Evolutionary conservation across 1,140 invertebrate genomes (phyloP), one percentile per base, ranked within the genome.

Genomic region (Zaprionus ghesquierei): DNA sequence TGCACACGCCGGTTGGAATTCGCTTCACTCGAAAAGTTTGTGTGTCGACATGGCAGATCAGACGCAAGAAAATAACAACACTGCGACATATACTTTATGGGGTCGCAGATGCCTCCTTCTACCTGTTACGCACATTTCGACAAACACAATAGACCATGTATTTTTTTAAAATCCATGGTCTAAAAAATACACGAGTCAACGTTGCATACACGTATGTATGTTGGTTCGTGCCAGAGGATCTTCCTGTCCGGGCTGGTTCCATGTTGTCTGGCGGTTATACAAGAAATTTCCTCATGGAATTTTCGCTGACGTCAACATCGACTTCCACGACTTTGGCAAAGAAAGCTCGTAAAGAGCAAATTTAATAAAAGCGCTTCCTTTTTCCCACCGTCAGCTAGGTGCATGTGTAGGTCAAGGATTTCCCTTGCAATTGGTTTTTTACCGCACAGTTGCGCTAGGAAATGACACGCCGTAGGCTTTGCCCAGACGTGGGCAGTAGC

Each of bases 161-260:
- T n/a, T n/a, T n/a, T n/a, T n/a, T n/a, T n/a, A n/a, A n/a, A n/a
- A n/a, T n/a, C n/a, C n/a, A n/a, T n/a, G n/a, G n/a, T n/a, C n/a
- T n/a, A n/a, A 80, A 80, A 87, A 79, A 82, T 69, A 89, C 77
- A 80, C 77, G 69, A 79, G 84, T 81, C 79, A 80, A 53, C 77
- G 80, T 84, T 89, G 63, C 84, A 89, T 89, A n/a, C n/a, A n/a
- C n/a, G n/a, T n/a, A n/a, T n/a, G n/a, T n/a, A 89, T 89, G 79
- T 80, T 84, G 61, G 60, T 71, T 56, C 73, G 68, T 72, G 73
- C 73, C 76, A 63, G n/a, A 53, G 62, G 59, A 71, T 60, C 56
- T 71, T 71, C 54, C 76, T 61, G 56, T 38, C 35, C 70, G 23
- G 74, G 62, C 72, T 35, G 33, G 35, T n/a, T 41, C 74, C 74